A percentile compares a stretch with the other conserved stretches of the same genome.
These are phyloP conservation scores for Sphyrna mokarran DNA, from an alignment of 2,113 vertebrate species.

Conservation along the genomic window DNA sequence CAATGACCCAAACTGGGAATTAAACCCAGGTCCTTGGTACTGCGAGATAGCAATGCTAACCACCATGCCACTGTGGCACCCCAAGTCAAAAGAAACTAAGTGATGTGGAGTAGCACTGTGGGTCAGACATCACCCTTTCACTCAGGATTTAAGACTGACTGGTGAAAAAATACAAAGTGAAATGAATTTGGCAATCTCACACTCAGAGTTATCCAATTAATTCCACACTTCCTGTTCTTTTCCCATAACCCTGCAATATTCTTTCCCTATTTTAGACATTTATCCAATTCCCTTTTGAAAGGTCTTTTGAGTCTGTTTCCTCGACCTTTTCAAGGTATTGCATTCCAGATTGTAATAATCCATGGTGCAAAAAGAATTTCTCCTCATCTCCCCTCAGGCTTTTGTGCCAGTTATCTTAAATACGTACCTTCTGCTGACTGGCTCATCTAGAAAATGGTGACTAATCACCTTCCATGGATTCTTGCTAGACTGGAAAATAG, in stretches of 20 bases:
- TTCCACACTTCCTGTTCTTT: background rate
- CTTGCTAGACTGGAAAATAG: background rate
- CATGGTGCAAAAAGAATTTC: background rate
- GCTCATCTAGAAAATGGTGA: background rate
- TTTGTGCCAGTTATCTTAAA: background rate
- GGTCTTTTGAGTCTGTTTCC: background rate
- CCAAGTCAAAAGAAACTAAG: background rate
- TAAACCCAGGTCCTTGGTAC: too few relatives aligned
- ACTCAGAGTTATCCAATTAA: background rate
- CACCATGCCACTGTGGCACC: too few relatives aligned
- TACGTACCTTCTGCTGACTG: background rate
- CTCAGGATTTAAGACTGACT: background rate
- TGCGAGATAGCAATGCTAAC: too few relatives aligned
- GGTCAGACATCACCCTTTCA: background rate
- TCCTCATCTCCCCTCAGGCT: background rate
- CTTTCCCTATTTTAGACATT: background rate
- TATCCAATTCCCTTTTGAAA: background rate
- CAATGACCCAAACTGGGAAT: too few relatives aligned
- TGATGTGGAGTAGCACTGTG: background rate
- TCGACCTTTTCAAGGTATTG: background rate
- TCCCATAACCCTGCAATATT: background rate
- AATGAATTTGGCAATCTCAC: too few relatives aligned
- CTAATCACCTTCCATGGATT: background rate
- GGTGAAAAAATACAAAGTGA: too few relatives aligned
- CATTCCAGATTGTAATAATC: background rate